These are phyloP conservation scores for Pseudanteris insignis DNA, from an alignment of 2,888 invertebrate genomes.

Conservation along the genomic window DNA sequence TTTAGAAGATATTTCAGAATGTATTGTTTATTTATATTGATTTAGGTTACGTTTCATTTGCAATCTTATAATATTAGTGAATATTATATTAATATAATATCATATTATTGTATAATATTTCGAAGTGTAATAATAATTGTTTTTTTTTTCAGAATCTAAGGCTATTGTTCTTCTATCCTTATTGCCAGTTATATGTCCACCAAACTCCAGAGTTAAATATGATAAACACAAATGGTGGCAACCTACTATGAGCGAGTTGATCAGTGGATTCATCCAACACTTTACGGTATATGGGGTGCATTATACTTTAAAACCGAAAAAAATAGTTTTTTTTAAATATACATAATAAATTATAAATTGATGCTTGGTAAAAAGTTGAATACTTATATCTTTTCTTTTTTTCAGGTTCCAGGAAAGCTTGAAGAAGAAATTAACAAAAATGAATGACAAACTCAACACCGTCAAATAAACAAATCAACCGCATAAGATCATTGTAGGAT, in stretches of 20 bases:
- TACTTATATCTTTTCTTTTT: too few species aligned
- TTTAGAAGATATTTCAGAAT: too few species aligned
- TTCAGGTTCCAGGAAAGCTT: neutral
- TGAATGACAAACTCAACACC: neutral
- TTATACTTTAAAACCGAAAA: neutral
- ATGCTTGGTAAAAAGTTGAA: too few species aligned
- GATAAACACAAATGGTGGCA: slow-evolving; percentile 10
- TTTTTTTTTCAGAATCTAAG: slow-evolving; percentile 4
- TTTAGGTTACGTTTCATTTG: too few species aligned
- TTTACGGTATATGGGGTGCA: too few species aligned
- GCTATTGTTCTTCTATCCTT: slow-evolving; percentile 8
- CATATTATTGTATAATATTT: too few species aligned
- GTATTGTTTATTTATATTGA: neutral
- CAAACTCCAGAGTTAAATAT: neutral
- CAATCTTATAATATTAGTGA: too few species aligned
- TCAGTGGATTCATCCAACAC: slow-evolving; percentile 14
- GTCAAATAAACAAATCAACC: neutral
- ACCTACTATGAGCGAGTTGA: slow-evolving; percentile 16
- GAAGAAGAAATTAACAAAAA: slow-evolving; percentile 1
- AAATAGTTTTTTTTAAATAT: neutral
- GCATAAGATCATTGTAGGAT: slow-evolving; percentile 1
- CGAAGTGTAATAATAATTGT: neutral
- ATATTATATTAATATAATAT: too few species aligned
- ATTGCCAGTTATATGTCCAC: slow-evolving; percentile 14
- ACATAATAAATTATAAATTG: too few species aligned